Base-by-base conservation (phyloP, 2,797 vertebrate species). In the Adrianichthys oophorus region DNA sequence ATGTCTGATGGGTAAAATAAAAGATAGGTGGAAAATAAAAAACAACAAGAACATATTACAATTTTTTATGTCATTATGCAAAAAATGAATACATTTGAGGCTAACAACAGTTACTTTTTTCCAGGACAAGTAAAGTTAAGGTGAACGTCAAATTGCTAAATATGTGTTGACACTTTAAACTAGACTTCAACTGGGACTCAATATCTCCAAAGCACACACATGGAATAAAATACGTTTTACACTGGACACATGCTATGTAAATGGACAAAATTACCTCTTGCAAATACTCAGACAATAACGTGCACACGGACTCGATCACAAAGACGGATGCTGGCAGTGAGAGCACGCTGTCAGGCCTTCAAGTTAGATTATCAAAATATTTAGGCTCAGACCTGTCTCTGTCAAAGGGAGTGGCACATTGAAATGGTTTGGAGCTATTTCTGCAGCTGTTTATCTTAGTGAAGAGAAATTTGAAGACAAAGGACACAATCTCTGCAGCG, bases 351-450 rank as follows among this genome's bases (percentile, higher is more conserved):
- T 46, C 15, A 26, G 51, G 19, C 5, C 26, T 50, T 59, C 15
- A 17, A 49, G 51, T 65, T 18, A 24, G 26, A 54, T 19, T 44
- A 59, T 47, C 29, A 32, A 49, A 63, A 53, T 43, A 26, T 61
- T 61, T 72, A 62, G 54, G 23, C 65, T 80, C 52, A 59, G 42
- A 52, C 13, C 32, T 5, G 5, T 40, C 16, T 71, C 67, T 67
- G 48, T 63, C 46, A 68, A 44, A 60, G 32, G 4, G 26, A 48
- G 64, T 46, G 61, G 68, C 64, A 62, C n/a, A 56, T 79, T 56
- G 59, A 45, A 61, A 71, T 40, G 19, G 49, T 62, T 4, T 10
- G 15, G 2, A 29, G 26, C 48, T 64, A 21, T 52, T 72, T 45
- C 48, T 53, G 24, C 45, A n/a, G 41, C 15, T 54, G 29, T 54